A percentile compares a stretch with the other conserved stretches of the same genome.
phyloP scores from a whole-genome alignment of 2,888 invertebrate species.

The Idaea aversata region DNA sequence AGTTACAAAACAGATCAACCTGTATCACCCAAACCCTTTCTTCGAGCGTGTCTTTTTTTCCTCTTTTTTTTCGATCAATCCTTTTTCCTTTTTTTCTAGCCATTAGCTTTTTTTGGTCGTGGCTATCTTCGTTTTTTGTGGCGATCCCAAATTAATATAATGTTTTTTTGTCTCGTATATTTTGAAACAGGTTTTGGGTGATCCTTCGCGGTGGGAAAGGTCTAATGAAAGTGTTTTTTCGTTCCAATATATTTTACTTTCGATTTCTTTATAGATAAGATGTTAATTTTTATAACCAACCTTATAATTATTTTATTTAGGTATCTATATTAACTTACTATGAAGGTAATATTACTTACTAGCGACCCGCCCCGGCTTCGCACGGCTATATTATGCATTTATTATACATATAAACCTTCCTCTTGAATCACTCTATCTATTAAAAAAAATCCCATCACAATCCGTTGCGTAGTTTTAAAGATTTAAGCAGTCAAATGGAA shows the following conservation, averaged over 20 bases:
- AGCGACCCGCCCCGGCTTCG: too few species aligned
- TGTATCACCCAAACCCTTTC: constrained; percentile 70
- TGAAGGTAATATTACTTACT: too few species aligned
- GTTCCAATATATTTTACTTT: constrained; percentile 57
- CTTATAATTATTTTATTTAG: too few species aligned
- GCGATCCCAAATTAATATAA: constrained; percentile 78
- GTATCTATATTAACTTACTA: too few species aligned
- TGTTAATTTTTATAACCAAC: background rate
- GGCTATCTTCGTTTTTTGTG: constrained; percentile 76
- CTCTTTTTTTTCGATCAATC: constrained; percentile 57
- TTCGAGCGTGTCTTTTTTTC: constrained; percentile 49
- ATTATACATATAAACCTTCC: too few species aligned
- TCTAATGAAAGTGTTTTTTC: constrained; percentile 74
- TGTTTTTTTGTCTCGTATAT: constrained; percentile 54
- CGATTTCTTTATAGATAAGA: constrained; percentile 53
- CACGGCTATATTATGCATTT: too few species aligned
- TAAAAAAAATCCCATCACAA: too few species aligned
- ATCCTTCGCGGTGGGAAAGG: constrained; percentile 61
- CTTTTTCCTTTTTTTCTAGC: constrained; percentile 69
- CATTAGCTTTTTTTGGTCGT: constrained; percentile 76
- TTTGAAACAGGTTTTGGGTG: constrained; percentile 63
- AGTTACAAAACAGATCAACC: constrained; percentile 29
- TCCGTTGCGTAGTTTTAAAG: too few species aligned
- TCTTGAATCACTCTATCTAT: too few species aligned
- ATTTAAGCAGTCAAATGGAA: too few species aligned